Base-by-base conservation (phyloP, 2,797 vertebrate species). In the Rhinella marina region DNA sequence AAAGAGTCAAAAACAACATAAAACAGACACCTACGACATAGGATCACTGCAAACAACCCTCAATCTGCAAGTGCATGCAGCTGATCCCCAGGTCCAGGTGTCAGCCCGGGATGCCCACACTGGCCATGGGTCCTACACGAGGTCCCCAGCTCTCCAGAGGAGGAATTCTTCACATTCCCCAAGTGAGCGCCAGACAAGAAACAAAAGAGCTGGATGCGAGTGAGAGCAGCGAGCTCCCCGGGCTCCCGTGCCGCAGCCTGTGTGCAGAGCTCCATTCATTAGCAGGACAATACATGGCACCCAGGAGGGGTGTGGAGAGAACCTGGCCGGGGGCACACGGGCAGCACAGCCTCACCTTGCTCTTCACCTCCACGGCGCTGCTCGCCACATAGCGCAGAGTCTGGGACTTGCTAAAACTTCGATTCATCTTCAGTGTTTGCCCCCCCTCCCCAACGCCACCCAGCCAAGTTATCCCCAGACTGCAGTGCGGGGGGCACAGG, bases 291-390 rank as follows among this genome's bases (percentile, higher is more conserved):
- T 48, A 7, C 70, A 32, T 7, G 56, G 21, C 29, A 7, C 29
- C 11, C 3, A 11, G 10, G 50, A 12, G 82, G 23, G n/a, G 81
- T 54, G 66, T 6, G 23, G 10, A 12, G n/a, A 17, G 9, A 50
- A 52, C 11, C n/a, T 19, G 82, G 14, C 12, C 11, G 3, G 52
- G 56, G 82, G 16, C n/a, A n/a, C n/a, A n/a, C n/a, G n/a, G n/a
- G n/a, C n/a, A n/a, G 48, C 14, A 48, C 25, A 54, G 10, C n/a
- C 73, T 96, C 93, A 98, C 98, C 97, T 98, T 99, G 94, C 97
- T 98, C 92, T 99, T 99, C 82, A 99, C 98, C 94, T 99, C 98
- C 93, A 99, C 97, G 0, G 97, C 97, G 92, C 95, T 95, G 91
- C 96, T 95, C 25, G 96, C 96, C 91, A 94, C 94, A 88, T 93